phyloP scores from a whole-genome alignment of 2,797 vertebrate genomes.

The Neostethus bicornis region DNA sequence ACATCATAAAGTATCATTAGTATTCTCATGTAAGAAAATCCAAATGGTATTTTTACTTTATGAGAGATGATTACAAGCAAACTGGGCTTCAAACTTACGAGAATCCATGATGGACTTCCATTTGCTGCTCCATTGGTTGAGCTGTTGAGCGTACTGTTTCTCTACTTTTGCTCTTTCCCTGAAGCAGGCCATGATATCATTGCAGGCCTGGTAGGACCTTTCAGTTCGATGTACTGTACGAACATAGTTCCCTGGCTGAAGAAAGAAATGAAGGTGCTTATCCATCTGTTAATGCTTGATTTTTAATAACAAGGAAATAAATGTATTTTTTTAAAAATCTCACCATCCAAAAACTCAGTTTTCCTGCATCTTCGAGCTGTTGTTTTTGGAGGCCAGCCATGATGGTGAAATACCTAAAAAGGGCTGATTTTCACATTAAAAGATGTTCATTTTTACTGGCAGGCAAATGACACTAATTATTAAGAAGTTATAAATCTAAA shows the following conservation, averaged over 20 bases:
- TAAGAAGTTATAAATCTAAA: constrained; percentile 44
- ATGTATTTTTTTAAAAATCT: constrained; percentile 34
- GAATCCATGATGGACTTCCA: constrained; percentile 82
- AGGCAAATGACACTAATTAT: constrained; percentile 34
- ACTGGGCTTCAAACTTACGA: constrained; percentile 50
- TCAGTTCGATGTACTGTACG: constrained; percentile 79
- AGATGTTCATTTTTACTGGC: constrained; percentile 30
- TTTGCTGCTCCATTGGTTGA: constrained; percentile 81
- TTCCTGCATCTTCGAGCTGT: constrained; percentile 64
- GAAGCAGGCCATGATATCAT: constrained; percentile 84
- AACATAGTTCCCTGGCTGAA: constrained; percentile 81
- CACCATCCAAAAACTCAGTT: constrained; percentile 84
- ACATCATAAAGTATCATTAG: constrained; percentile 37
- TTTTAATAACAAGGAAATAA: not conserved
- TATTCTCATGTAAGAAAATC: constrained; percentile 32
- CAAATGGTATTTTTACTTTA: constrained; percentile 25
- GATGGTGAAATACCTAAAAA: too few relatives aligned
- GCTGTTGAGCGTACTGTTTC: constrained; percentile 82
- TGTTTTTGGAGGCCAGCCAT: constrained; percentile 76
- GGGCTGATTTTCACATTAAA: too few relatives aligned
- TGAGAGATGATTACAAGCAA: constrained; percentile 16
- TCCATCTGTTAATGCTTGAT: not conserved
- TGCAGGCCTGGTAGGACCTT: constrained; percentile 81
- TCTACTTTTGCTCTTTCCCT: constrained; percentile 86
- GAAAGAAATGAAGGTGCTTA: constrained; percentile 4